Evolutionary conservation across 2,888 invertebrate species (phyloP), one percentile per base, ranked within the genome.

Genomic region (Morpho achilles): DNA sequence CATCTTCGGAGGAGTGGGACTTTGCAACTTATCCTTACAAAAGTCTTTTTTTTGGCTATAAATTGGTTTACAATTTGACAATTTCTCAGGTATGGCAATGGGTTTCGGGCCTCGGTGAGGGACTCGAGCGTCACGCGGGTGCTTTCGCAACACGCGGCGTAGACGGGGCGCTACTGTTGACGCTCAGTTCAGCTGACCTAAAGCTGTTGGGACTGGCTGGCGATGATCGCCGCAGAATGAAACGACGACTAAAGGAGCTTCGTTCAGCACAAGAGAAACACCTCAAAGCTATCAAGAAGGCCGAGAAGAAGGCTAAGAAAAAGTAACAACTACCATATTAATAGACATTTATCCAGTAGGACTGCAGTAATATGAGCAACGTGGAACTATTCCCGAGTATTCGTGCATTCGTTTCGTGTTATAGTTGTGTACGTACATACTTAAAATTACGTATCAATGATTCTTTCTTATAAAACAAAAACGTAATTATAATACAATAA

Each of bases 121-220:
- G 97, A 45, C 89, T 98, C 76, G 97, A 98, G 79, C 95, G 96
- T 59, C 96, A 97, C 87, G 95, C 96, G 69, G 93, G 96, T 52
- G 96, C 96, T 72, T 97, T 98, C 82, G 94, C 96, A 56, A 96
- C 97, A 72, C 94, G 96, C 71, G 95, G 96, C 75, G 95, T 99
- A 55, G 96, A 96, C 81, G 99, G 99, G 22, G 92, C 94, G 43
- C 94, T 96, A 56, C 91, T 99, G 58, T 90, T 99, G 50, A 94
- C 96, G 65, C 91, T 99, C 56, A 98, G 98, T 77, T 97, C 98
- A 0, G 94, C 96, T 59, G 98, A 97, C 86, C 94, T 99, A 66
- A 99, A 99, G 91, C 93, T 95, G 66, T 92, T 96, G 50, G 96
- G 96, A 50, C 94, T 97, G 51, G 92, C 92, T 56, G 95, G 96